A percentile compares a stretch with the other conserved stretches of the same genome.
Conservation (phyloP, 2,888 invertebrate genomes). For the Megalurothrips usitatus region DNA sequence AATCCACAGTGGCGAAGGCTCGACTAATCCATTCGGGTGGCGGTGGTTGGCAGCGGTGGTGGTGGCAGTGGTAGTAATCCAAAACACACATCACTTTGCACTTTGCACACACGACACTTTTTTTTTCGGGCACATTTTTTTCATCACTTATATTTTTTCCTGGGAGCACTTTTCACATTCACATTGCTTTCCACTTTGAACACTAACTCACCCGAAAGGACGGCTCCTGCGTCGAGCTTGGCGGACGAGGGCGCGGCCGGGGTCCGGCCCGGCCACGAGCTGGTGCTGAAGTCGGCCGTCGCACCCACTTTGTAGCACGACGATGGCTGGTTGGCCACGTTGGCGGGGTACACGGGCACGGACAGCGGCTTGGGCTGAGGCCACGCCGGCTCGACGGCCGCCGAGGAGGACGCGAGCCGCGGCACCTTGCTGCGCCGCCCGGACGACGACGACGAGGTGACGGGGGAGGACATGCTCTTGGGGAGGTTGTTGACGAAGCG, state of each 20-base stretch:
- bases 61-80: constrained; percentile 1
- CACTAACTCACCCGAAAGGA: constrained; percentile 20
- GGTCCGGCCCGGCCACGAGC: neutral
- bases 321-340: neutral
- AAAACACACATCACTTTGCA: neutral
- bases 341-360: constrained; percentile 7
- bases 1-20: neutral
- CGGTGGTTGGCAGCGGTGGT: neutral
- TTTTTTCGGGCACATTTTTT: neutral
- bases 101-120: constrained; percentile 6
- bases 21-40: neutral
- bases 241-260: constrained; percentile 20
- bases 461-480: constrained; percentile 44
- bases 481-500: constrained; percentile 81
- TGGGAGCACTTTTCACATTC: neutral
- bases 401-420: neutral
- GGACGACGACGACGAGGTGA: neutral
- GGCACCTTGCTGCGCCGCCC: constrained; percentile 16
- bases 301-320: constrained; percentile 16
- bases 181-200: neutral
- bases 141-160: neutral
- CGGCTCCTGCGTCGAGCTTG: constrained; percentile 14
- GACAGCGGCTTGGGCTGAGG: neutral
- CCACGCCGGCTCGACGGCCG: constrained; percentile 15
- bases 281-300: neutral